These are phyloP conservation scores for Amiota communis DNA, from an alignment of 2,888 invertebrate genomes.

Conservation along the genomic window DNA sequence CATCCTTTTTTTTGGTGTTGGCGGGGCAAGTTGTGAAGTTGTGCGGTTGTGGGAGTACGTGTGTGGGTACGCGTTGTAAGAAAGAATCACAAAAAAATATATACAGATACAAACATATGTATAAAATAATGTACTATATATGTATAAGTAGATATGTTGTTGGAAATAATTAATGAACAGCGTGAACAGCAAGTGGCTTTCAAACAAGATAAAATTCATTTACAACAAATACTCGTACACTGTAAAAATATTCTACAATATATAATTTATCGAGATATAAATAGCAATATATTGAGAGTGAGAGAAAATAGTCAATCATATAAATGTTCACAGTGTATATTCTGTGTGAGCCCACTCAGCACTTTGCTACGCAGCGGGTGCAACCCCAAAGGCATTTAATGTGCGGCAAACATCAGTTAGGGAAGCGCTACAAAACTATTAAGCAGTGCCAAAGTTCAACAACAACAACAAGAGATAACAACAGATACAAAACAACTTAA, in stretches of 20 bases:
- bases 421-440: slow-evolving; percentile 64
- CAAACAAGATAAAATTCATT: neutral
- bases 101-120: slow-evolving; percentile 28
- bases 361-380: neutral
- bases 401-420: slow-evolving; percentile 64
- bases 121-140: neutral
- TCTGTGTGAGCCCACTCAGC: too few relatives aligned
- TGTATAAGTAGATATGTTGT: neutral
- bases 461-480: slow-evolving; percentile 52
- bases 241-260: too few relatives aligned
- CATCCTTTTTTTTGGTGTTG: slow-evolving; percentile 44
- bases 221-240: too few relatives aligned
- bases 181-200: slow-evolving; percentile 49
- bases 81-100: neutral
- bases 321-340: too few relatives aligned
- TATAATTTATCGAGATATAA: too few relatives aligned
- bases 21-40: slow-evolving; percentile 5
- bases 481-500: neutral
- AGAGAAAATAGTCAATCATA: too few relatives aligned
- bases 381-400: slow-evolving; percentile 39
- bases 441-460: slow-evolving; percentile 62
- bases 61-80: neutral
- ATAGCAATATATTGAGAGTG: too few relatives aligned
- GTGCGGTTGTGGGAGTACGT: neutral
- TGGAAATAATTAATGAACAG: slow-evolving; percentile 64